Percentiles rank a stretch among this genome's conserved stretches.
Evolutionary conservation across 2,113 vertebrate genomes (phyloP).

Genomic region (Clupea harengus): DNA sequence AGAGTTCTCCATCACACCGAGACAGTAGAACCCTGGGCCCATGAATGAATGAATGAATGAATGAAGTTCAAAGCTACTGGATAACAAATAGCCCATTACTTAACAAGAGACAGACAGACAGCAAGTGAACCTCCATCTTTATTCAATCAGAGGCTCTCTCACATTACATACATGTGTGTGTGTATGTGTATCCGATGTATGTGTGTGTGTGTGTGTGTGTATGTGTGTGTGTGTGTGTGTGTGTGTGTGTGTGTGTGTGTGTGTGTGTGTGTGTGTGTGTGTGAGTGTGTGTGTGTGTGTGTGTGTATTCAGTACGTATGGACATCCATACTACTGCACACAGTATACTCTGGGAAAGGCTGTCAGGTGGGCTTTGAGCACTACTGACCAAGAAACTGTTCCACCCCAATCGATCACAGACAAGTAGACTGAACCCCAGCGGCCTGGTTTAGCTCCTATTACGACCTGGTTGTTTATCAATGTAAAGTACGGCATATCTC

Average conservation of each 20-base stretch:
- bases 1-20: constrained; percentile 8
- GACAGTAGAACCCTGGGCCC: neutral
- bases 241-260: neutral
- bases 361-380: neutral
- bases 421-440: neutral
- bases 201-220: neutral
- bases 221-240: neutral
- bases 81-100: constrained; percentile 48
- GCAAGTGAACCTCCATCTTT: constrained; percentile 37
- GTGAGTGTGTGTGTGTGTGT: neutral
- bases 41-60: too few species aligned
- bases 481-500: neutral
- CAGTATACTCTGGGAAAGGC: neutral
- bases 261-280: neutral
- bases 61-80: constrained; percentile 50
- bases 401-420: neutral
- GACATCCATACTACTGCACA: neutral
- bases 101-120: constrained; percentile 21
- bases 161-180: neutral
- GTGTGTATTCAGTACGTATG: neutral
- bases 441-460: neutral
- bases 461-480: neutral
- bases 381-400: neutral
- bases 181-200: neutral
- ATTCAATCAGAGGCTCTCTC: constrained; percentile 33